Base-by-base conservation (phyloP, 2,888 invertebrate species). In the Mesoligia furuncula region DNA sequence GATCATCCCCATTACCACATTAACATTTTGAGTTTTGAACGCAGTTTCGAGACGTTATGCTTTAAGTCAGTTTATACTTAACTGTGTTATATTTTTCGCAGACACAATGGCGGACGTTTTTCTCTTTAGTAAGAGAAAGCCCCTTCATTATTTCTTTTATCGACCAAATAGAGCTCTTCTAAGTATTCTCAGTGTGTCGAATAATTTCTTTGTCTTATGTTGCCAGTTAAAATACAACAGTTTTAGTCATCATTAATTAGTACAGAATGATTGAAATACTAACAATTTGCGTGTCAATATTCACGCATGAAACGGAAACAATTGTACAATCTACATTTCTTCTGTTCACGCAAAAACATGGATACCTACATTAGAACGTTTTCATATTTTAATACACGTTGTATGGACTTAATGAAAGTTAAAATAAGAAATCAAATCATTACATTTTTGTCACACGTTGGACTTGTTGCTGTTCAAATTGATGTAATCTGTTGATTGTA, bases 391-490 rank as follows among this genome's bases (percentile, higher is more conserved):
- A 45, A n/a, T 54, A 66, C 17, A 27, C 57, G 48, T 48, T 75
- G n/a, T 81, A n/a, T 54, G n/a, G 59, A 24, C 8, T n/a, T 31
- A 36, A 51, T 66, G 17, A 57, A 79, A 69, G 7, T 27, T n/a
- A 57, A 57, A 64, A 65, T 73, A 24, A 66, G 51, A 73, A 73
- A 70, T 51, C 70, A 67, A 45, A 51, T 67, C 8, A 17, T 61
- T 65, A 45, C 64, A 64, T 64, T 67, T 27, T 62, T 39, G 57
- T 68, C 65, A 79, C 57, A 57, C 27, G 61, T 42, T 81, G 81
- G 57, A 31, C 24, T 9, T 73, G 31, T 42, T 39, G n/a, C 62
- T 64, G 62, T 62, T 73, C 20, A 36, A 66, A 80, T 81, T 73
- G 62, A 67, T 45, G 45, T 45, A 45, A 45, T 45, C 13, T 45